Evolutionary conservation across 2,797 vertebrate species (phyloP).

Genomic region (Eulemur rubriventer): DNA sequence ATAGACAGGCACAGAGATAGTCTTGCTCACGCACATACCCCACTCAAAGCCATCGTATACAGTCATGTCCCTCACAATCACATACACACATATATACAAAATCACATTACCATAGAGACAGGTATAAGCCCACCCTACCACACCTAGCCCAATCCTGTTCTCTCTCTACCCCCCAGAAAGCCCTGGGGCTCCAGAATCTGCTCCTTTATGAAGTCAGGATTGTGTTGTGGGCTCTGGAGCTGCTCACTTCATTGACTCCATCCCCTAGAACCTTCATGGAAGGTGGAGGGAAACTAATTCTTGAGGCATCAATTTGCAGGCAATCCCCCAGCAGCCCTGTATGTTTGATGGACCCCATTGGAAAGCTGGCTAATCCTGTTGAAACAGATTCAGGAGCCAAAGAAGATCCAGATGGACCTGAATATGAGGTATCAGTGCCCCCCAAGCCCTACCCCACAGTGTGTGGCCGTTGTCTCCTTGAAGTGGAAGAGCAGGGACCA

Average conservation of each 20-base stretch:
- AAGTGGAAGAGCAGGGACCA: slow-evolving; percentile 92
- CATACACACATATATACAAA: not conserved
- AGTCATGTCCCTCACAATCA: not conserved
- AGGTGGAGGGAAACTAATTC: not conserved
- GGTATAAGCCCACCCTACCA: not conserved
- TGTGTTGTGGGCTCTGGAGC: not conserved
- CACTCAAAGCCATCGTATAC: not conserved
- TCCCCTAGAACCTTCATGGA: not conserved
- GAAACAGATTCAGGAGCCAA: not conserved
- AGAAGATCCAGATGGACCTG: not conserved
- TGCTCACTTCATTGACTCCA: not conserved
- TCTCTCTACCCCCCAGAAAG: not conserved
- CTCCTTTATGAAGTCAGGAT: not conserved
- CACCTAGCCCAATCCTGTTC: not conserved
- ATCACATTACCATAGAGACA: not conserved
- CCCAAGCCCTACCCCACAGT: slow-evolving; percentile 89
- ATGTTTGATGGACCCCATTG: not conserved
- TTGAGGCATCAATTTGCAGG: not conserved
- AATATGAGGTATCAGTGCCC: not conserved
- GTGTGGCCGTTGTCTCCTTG: slow-evolving; percentile 90
- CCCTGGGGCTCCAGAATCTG: slow-evolving; percentile 16
- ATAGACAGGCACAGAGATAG: not conserved
- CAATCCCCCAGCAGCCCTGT: not conserved
- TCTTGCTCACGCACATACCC: slow-evolving; percentile 4
- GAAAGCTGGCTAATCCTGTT: not conserved